These are phyloP conservation scores for Drosophila kepulauana DNA, from an alignment of 1,140 invertebrate species.

Conservation along the genomic window DNA sequence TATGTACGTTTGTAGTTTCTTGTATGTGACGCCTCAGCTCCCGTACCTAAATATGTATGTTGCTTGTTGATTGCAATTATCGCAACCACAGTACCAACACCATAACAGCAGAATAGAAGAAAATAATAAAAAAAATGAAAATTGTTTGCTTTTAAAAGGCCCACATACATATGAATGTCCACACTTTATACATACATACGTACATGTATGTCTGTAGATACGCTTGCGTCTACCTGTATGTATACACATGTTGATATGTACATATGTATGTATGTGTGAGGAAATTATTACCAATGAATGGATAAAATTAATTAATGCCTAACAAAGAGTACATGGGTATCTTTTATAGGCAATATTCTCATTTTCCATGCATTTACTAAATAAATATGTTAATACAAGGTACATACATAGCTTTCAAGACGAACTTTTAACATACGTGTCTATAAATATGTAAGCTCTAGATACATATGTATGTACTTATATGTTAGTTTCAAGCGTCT, in stretches of 20 bases:
- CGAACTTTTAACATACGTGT: neutral
- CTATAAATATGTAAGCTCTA: neutral
- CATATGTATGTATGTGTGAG: neutral
- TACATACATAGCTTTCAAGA: too few species aligned
- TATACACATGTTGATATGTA: slow-evolving; percentile 18
- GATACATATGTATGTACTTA: neutral
- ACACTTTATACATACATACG: neutral
- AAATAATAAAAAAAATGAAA: slow-evolving; percentile 61
- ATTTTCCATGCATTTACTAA: too few species aligned
- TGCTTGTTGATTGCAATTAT: slow-evolving; percentile 69
- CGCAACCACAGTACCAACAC: slow-evolving; percentile 59
- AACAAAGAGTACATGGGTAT: too few species aligned
- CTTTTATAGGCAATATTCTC: too few species aligned
- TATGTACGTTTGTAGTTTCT: neutral
- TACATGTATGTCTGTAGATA: too few species aligned
- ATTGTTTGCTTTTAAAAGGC: slow-evolving; percentile 63
- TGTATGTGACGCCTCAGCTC: neutral
- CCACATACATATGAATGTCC: neutral
- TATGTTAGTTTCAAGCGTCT: too few species aligned
- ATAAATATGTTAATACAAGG: too few species aligned
- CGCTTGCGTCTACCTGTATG: neutral
- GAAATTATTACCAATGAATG: too few species aligned
- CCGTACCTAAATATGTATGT: slow-evolving; percentile 4
- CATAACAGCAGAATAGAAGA: slow-evolving; percentile 60
- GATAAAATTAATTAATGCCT: too few species aligned